Evolutionary conservation across 2,113 vertebrate genomes (phyloP), one percentile per base, ranked within the genome.

Genomic region (Myrmophylax atrothorax): DNA sequence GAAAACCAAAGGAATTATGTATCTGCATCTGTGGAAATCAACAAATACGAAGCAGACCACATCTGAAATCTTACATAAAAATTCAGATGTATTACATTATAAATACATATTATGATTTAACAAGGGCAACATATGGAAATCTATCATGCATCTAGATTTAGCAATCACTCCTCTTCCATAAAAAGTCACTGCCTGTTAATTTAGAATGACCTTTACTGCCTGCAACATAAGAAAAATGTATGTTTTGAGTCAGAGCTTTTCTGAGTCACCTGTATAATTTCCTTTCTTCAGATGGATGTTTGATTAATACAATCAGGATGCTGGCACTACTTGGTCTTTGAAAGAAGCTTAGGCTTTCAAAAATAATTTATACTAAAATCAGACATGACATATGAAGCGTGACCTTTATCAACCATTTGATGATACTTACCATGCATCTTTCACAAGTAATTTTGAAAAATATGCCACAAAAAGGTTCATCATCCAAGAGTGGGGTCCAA

Each of bases 191-290:
- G 38, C 33, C 63, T 70, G 20, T 87, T 88, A 60, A 69, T 90
- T 84, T 89, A 72, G 26, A 72, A 69, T 87, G 76, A 84, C 75
- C 73, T 95, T 92, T 88, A 75, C 37, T n/a, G 31, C 37, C 58
- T 33, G 46, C 46, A 96, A 68, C 44, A 53, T 56, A 56, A 86
- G 55, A 69, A 92, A 94, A 94, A n/a, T 40, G 20, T 68, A 66
- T 79, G 69, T 84, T 97, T 93, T 81, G 40, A 95, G 58, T 72
- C 83, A 89, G 73, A 90, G 76, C 14, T 79, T 92, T 90, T 84
- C 83, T 96, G 93, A 95, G 49, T 79, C 90, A 93, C 76, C 52
- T 84, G 60, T 11, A 68, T 78, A 66, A 95, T 93, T 89, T 53
- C 9, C 23, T 93, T 93, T 83, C 64, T 87, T 92, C 56, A 82